A percentile compares a stretch with the other conserved stretches of the same genome.
Conservation (phyloP, 2,113 vertebrate species). For the Grammomys dolichurus region DNA sequence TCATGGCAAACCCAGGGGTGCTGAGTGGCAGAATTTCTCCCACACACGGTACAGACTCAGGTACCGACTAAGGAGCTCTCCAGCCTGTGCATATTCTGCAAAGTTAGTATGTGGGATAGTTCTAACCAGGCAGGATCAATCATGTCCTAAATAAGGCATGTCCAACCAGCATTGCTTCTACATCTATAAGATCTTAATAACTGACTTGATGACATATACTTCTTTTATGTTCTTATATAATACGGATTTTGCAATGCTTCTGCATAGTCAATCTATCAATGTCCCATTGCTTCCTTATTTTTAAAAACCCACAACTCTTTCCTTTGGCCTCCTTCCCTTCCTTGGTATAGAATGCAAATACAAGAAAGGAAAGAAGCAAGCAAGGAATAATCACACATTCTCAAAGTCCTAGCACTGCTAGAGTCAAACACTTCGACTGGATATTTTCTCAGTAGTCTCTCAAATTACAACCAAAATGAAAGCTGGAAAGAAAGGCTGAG, state of each 20-base stretch:
- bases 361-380: slow-evolving; percentile 1
- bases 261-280: background rate
- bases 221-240: background rate
- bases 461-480: background rate
- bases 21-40: background rate
- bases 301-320: background rate
- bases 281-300: background rate
- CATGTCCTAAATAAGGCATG: background rate
- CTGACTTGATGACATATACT: background rate
- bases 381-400: background rate
- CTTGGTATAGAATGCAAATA: background rate
- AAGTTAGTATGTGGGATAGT: background rate
- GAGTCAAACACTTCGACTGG: background rate
- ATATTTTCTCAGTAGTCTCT: background rate
- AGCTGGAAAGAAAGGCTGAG: background rate
- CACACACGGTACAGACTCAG: background rate
- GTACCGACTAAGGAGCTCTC: background rate
- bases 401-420: background rate
- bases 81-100: background rate
- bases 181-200: slow-evolving; percentile 3
- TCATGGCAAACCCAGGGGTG: background rate
- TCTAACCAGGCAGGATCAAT: background rate
- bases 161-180: background rate
- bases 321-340: background rate
- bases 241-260: background rate